phyloP scores from a whole-genome alignment of 2,797 vertebrate genomes.

The Discoglossus pictus region DNA sequence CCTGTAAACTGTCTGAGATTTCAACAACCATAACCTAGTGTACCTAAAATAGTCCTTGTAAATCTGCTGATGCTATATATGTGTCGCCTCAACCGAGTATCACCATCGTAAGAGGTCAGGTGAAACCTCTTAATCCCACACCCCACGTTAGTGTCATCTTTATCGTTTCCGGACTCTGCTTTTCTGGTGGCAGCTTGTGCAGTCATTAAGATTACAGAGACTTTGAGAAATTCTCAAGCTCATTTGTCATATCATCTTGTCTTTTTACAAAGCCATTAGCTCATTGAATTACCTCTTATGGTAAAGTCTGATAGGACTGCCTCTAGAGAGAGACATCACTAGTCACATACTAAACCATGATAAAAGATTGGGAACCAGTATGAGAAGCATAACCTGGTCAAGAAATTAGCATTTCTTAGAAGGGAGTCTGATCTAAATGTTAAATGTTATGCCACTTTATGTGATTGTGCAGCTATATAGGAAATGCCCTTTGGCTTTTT shows the following conservation, averaged over 20 bases:
- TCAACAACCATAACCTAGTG: neutral
- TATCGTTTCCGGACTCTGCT: conserved; percentile 6
- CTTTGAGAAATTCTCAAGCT: conserved; percentile 26
- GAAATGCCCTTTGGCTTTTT: no score
- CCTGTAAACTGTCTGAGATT: conserved; percentile 8
- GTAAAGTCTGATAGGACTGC: conserved; percentile 22
- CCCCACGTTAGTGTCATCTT: conserved; percentile 11
- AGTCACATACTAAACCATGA: neutral
- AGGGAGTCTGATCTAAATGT: no score
- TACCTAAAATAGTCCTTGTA: conserved; percentile 29
- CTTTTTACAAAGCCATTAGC: conserved; percentile 28
- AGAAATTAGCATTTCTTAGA: no score
- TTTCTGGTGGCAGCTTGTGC: conserved; percentile 41
- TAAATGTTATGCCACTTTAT: no score
- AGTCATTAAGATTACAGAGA: conserved; percentile 24
- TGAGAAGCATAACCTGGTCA: no score
- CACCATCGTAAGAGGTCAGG: conserved; percentile 10
- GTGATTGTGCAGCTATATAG: no score
- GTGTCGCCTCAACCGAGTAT: conserved; percentile 26
- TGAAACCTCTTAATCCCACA: conserved; percentile 24
- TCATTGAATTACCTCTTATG: conserved; percentile 34
- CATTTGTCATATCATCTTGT: conserved; percentile 11
- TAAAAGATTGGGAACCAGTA: neutral
- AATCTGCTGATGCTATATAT: conserved; percentile 27
- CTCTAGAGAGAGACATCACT: conserved; percentile 21